A percentile compares a stretch with the other conserved stretches of the same genome.
Conservation (phyloP, 2,888 invertebrate genomes). For the Luperina testacea region DNA sequence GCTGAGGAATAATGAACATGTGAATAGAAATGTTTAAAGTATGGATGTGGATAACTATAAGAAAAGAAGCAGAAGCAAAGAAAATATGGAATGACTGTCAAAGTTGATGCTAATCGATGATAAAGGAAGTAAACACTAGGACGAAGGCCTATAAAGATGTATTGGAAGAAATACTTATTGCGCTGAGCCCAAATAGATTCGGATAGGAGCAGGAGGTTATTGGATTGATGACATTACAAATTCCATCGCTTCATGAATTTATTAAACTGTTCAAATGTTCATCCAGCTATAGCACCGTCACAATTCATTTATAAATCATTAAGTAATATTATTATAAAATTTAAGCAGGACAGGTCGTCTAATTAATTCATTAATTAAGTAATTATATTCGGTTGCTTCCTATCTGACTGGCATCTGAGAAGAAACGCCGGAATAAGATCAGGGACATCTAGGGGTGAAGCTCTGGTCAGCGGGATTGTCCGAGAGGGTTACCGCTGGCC, state of each 20-base stretch:
- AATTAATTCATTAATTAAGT: slow-evolving; percentile 1
- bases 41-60: neutral
- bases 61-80: neutral
- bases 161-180: neutral
- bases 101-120: neutral
- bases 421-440: slow-evolving; percentile 1
- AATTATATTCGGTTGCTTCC: slow-evolving; percentile 1
- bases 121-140: neutral
- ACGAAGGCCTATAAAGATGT: neutral
- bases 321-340: too few relatives aligned
- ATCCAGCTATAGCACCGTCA: neutral
- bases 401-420: too few relatives aligned
- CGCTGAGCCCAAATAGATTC: neutral
- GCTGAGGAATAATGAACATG: neutral
- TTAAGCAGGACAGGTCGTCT: neutral
- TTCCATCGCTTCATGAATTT: neutral
- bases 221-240: neutral
- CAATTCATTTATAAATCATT: neutral
- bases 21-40: neutral
- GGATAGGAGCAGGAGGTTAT: neutral
- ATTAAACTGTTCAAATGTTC: neutral
- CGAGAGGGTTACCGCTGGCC: too few relatives aligned
- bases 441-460: neutral
- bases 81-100: neutral
- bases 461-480: too few relatives aligned